Evolutionary conservation across 2,797 vertebrate genomes (phyloP).

Genomic region (Astyanax mexicanus): DNA sequence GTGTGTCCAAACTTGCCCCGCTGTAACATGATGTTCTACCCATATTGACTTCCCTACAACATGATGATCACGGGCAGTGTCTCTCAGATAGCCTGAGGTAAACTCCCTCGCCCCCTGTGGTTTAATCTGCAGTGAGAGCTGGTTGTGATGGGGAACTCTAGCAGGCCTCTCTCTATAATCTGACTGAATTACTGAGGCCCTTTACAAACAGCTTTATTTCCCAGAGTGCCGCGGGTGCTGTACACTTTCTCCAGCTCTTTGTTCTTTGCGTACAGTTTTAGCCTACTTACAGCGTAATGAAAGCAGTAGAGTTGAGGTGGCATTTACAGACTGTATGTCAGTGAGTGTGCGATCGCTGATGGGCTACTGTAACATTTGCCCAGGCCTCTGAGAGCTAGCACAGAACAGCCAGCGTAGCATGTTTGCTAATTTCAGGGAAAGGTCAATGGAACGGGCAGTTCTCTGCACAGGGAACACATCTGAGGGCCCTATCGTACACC

Average conservation of each 20-base stretch:
- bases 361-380: background rate
- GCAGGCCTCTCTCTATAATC: conserved; percentile 18
- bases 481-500: too few relatives aligned
- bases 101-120: too few relatives aligned
- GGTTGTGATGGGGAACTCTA: conserved; percentile 14
- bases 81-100: background rate
- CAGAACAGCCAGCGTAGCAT: background rate
- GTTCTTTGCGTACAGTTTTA: background rate
- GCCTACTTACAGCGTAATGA: background rate
- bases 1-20: too few relatives aligned
- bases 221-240: background rate
- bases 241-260: background rate
- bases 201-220: conserved; percentile 12
- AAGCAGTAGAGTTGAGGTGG: background rate
- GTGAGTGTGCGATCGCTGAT: background rate
- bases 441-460: background rate
- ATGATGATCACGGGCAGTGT: background rate
- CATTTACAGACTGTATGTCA: background rate
- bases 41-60: background rate
- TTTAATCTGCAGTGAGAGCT: background rate
- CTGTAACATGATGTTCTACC: too few relatives aligned
- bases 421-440: conserved; percentile 14
- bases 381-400: background rate
- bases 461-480: background rate
- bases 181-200: background rate